Percentiles rank a stretch among this genome's conserved stretches.
These are phyloP conservation scores for Hirundo rustica DNA, from an alignment of 2,797 vertebrate species.

Conservation along the genomic window DNA sequence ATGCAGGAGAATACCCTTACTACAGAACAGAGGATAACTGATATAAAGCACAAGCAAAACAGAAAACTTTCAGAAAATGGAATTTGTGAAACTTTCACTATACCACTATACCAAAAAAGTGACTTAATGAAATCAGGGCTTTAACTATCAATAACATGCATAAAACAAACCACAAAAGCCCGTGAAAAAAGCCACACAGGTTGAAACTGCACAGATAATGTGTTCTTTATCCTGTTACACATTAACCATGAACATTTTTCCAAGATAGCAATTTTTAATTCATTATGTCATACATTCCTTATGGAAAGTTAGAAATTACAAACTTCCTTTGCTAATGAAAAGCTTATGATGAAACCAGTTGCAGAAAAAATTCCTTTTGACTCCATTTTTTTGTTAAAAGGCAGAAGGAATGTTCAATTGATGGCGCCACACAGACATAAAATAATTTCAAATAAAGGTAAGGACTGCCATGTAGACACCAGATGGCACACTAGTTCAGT, in stretches of 20 bases:
- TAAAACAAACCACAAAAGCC: not conserved
- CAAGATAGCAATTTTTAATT: not conserved
- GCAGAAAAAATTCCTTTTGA: not conserved
- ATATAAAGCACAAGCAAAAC: not conserved
- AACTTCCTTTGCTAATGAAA: not conserved
- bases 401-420: not conserved
- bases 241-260: not conserved
- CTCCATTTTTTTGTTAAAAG: not conserved
- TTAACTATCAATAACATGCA: accelerated
- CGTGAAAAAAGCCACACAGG: not conserved
- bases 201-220: not conserved
- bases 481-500: slow-evolving; percentile 53
- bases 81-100: not conserved
- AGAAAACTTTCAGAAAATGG: not conserved
- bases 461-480: not conserved
- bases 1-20: not conserved
- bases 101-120: not conserved
- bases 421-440: not conserved
- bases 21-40: not conserved
- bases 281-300: not conserved
- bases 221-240: not conserved
- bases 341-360: not conserved
- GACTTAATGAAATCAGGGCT: not conserved
- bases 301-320: not conserved
- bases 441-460: not conserved